Base-by-base conservation (phyloP, 92 coral and sea anemone species). In the Meandrina meandrites region DNA sequence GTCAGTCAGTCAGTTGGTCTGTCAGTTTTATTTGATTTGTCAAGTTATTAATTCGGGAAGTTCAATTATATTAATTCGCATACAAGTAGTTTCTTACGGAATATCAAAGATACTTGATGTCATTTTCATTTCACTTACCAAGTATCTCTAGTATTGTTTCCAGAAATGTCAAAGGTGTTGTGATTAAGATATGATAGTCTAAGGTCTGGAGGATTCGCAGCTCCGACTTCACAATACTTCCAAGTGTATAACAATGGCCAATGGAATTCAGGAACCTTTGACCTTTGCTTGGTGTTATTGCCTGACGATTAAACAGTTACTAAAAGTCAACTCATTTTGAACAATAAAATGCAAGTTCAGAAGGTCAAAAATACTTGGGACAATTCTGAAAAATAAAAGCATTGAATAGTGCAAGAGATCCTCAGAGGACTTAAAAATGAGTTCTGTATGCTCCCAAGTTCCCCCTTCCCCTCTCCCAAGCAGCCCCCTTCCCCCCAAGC, bases 141-240 rank as follows among this genome's bases (percentile, higher is more conserved):
- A 97, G 88, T 62, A 97, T 97, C 84, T 97, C 99, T 72, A 97
- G 81, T 50, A 97, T 89, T 5, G 97, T 95, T 85, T 97, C 99
- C 71, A 97, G 77, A 72, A 90, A 97, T 45, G 96, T 95, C 5
- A 97, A 92, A 17, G 99, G 99, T 57, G 99, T 89, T 78, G 89
- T 81, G 58, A 90, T 87, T 17, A 94, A 93, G 36, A 95, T 81
- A 28, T 90, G 91, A 83, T 95, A 93, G 90, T 97, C 96, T 40
- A 97, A 86, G 5, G 98, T 95, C 75, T 95, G 96, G 22, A 97
- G 90, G 62, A 97, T 89, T 81, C 99, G 69, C 76, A 97, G 83
- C 87, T 97, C 99, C 12, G 99, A 97, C 84, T 97, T 97, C 70
- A 97, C 86, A 74, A 97, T 94, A 77, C 99, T 93, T 30, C 87